Conservation (phyloP, 30 jellyfish, hydroid and myxozoan genomes). For the Hydra vulgaris region DNA sequence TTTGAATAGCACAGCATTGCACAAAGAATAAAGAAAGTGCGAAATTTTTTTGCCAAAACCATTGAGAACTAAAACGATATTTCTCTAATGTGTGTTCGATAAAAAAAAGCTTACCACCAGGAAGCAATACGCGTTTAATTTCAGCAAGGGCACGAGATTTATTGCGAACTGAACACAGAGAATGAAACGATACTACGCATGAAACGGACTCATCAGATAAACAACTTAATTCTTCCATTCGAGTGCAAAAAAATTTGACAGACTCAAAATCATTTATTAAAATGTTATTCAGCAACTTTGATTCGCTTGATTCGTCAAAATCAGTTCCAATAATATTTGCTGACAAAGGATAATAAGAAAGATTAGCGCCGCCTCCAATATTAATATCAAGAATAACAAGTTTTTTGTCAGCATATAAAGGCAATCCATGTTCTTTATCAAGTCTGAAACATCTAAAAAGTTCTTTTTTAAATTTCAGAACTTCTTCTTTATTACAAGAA, state of each 20-base stretch:
- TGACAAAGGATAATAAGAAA: slow-evolving; percentile 20
- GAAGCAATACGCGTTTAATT: slow-evolving; percentile 32
- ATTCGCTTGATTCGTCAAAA: neutral
- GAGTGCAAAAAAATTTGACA: slow-evolving; percentile 3
- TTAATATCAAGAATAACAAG: slow-evolving; percentile 24
- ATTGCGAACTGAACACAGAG: slow-evolving; percentile 18
- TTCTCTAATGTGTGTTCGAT: slow-evolving; percentile 15
- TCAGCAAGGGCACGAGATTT: slow-evolving; percentile 26
- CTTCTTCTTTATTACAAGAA: slow-evolving; percentile 8
- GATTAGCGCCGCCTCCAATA: slow-evolving; percentile 29
- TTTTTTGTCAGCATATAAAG: slow-evolving; percentile 13
- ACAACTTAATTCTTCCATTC: slow-evolving; percentile 20
- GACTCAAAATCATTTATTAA: slow-evolving; percentile 3
- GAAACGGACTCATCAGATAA: slow-evolving; percentile 31
- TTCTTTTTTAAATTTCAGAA: slow-evolving; percentile 13
- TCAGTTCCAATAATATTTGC: slow-evolving; percentile 22
- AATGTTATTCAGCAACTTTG: slow-evolving; percentile 5
- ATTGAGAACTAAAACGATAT: slow-evolving; percentile 6
- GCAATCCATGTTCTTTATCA: slow-evolving; percentile 4
- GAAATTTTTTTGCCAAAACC: slow-evolving; percentile 29
- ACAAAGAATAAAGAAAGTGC: slow-evolving; percentile 7
- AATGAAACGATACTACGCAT: slow-evolving; percentile 30
- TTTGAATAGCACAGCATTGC: neutral
- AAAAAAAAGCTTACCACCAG: slow-evolving; percentile 27
- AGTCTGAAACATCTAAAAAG: slow-evolving; percentile 10